Base-by-base conservation (phyloP, 2,888 invertebrate species). In the Drosophila monieri region DNA sequence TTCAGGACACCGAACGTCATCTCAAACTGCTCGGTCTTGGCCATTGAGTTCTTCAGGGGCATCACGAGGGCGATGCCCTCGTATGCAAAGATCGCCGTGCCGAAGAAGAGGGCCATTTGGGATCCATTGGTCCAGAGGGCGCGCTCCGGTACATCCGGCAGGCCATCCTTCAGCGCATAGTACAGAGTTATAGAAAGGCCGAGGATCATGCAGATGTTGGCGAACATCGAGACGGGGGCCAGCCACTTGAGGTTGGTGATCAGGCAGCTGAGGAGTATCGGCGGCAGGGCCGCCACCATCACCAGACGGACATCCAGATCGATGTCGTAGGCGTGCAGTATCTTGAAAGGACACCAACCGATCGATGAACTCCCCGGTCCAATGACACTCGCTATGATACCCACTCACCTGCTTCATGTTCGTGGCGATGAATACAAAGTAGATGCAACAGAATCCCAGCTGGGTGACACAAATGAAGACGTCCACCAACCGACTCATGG, bases 361-460 rank as follows among this genome's bases (percentile, higher is more conserved):
- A 18, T 18, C 18, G 32, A 32, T 32, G 14, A 27, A 1, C 6
- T 12, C 37, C 14, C 6, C 14, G 5, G n/a, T n/a, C n/a, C 35
- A 6, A 35, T 12, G 35, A 30, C 12, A 12, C n/a, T 3, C 9
- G 3, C 3, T 3, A 9, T 2, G 3, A 14, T 1, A 1, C 15
- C 4, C 18, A 77, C 85, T 83, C 67, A 96, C 96, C 94, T 95
- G 94, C 91, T 96, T 93, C 68, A 97, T 90, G 90, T 97, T 98
- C 71, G 95, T 95, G 10, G 98, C 95, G 77, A 99, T 96, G 91
- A 99, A 99, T 15, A 99, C 97, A 86, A 98, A 96, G 92, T 99
- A 99, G 27, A 99, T 97, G 91, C 98, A 98, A 92, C 99, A 99
- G 92, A 99, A 99, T 67, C 99, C 99, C 69, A 99, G 93, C 92